These are phyloP conservation scores for Orthonyx spaldingii DNA, from an alignment of 2,113 vertebrate genomes.

Conservation along the genomic window DNA sequence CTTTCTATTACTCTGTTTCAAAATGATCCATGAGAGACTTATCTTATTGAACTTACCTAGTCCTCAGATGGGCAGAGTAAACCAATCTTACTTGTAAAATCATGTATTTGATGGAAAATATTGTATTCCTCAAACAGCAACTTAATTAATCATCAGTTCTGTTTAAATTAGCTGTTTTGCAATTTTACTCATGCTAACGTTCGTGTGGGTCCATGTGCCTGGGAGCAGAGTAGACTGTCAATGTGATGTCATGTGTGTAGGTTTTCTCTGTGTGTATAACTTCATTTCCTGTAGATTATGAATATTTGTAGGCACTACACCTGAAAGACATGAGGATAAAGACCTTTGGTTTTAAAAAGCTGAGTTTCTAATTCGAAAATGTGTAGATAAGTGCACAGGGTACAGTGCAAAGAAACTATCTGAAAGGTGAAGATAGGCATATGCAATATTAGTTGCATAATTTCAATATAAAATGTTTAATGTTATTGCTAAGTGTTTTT, in stretches of 20 bases:
- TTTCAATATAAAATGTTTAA: background rate
- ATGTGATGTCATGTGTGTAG: background rate
- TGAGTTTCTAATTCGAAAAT: background rate
- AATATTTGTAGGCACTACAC: background rate
- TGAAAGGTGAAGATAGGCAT: background rate
- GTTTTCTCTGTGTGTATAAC: background rate
- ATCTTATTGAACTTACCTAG: background rate
- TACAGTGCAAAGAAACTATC: background rate
- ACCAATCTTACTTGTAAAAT: background rate
- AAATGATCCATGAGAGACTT: background rate
- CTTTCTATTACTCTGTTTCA: background rate
- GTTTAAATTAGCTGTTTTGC: background rate
- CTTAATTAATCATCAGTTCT: background rate
- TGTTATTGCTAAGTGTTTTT: background rate
- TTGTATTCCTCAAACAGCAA: background rate
- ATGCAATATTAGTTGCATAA: background rate
- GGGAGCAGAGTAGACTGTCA: background rate
- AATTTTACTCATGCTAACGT: background rate
- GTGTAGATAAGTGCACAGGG: background rate
- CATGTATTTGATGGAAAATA: background rate
- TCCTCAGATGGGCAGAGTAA: background rate
- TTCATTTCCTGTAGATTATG: background rate
- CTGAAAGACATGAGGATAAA: background rate
- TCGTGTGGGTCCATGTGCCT: background rate
- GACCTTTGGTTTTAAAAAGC: background rate